Percentiles rank a stretch among this genome's conserved stretches.
These are phyloP conservation scores for Cephonodes hylas DNA, from an alignment of 2,888 invertebrate species.

Conservation along the genomic window DNA sequence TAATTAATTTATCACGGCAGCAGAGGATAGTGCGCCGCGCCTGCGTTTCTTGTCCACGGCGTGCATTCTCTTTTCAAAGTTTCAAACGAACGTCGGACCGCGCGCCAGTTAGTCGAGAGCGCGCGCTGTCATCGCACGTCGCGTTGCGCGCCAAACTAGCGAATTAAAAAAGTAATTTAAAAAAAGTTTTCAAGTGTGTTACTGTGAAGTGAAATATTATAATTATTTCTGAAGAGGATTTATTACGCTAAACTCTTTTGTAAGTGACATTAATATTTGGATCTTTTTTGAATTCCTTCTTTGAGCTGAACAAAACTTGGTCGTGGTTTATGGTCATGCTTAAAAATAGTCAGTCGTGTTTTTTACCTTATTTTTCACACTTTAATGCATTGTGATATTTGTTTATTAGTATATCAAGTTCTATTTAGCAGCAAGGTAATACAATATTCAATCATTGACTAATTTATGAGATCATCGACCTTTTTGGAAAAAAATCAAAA, in stretches of 20 bases:
- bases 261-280: neutral
- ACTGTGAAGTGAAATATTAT: constrained; percentile 12
- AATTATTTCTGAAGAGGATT: neutral
- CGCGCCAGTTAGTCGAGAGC: constrained; percentile 31
- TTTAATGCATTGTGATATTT: neutral
- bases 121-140: constrained; percentile 26
- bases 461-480: neutral
- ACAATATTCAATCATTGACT: too few relatives aligned
- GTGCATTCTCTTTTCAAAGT: constrained; percentile 9
- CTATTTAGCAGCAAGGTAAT: neutral
- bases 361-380: neutral
- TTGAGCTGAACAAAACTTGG: constrained; percentile 3
- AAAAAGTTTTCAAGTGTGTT: constrained; percentile 12
- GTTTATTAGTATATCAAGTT: neutral
- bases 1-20: neutral
- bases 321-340: neutral
- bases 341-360: neutral
- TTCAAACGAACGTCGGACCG: constrained; percentile 9
- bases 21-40: neutral
- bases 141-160: constrained; percentile 25
- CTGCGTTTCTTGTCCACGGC: neutral
- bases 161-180: neutral
- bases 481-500: neutral
- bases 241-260: neutral
- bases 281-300: constrained; percentile 7